Evolutionary conservation across 2,797 vertebrate species (phyloP).

Genomic region (Parauchenoglanis punctatus): DNA sequence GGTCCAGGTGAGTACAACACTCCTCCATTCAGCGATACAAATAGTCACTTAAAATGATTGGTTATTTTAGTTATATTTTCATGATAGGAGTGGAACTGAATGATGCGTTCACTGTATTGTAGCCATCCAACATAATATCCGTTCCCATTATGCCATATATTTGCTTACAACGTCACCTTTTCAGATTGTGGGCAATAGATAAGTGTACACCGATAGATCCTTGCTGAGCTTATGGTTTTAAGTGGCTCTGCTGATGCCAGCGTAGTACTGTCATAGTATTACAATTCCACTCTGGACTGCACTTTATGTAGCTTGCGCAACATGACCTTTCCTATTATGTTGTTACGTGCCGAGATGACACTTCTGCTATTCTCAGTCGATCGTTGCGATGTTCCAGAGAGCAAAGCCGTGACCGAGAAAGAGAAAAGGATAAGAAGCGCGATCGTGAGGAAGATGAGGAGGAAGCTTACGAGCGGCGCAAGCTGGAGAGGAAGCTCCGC

Average conservation of each 20-base stretch:
- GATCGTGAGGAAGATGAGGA: constrained; percentile 95
- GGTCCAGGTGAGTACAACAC: constrained; percentile 81
- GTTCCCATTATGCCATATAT: neutral
- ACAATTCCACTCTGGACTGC: neutral
- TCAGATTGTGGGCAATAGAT: neutral
- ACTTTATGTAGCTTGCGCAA: neutral
- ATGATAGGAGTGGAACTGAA: neutral
- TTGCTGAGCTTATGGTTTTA: neutral
- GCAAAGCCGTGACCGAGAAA: constrained; percentile 79
- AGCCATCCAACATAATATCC: neutral
- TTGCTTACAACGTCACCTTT: neutral
- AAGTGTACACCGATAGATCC: neutral
- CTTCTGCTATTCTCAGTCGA: neutral
- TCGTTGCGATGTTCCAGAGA: constrained; percentile 71
- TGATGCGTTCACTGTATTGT: neutral
- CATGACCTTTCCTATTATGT: neutral
- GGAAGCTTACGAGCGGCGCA: constrained; percentile 92
- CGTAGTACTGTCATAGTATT: neutral
- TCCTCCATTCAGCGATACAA: neutral
- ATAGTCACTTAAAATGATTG: neutral
- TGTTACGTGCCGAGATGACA: neutral
- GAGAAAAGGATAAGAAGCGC: constrained; percentile 89
- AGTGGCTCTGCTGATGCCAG: neutral
- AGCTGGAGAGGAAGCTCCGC: constrained; percentile 92
- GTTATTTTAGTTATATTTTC: neutral